Percentiles rank a stretch among this genome's conserved stretches.
phyloP scores from a whole-genome alignment of 2,797 vertebrate genomes.

The Chloroceryle inda region DNA sequence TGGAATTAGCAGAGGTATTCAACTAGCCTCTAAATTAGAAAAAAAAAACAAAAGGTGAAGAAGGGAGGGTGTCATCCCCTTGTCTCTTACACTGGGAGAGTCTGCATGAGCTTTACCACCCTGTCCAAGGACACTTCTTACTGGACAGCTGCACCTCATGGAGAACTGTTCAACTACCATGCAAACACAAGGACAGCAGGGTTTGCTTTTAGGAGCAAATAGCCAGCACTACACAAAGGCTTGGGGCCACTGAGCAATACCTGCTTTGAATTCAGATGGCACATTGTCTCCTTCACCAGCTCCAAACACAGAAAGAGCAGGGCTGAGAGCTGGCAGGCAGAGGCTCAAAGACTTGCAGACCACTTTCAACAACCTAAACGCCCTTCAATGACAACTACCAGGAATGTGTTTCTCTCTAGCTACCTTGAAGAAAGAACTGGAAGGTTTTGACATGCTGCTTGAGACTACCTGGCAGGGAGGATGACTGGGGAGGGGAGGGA shows the following conservation, averaged over 20 bases:
- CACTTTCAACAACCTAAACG: background rate
- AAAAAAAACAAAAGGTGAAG: background rate
- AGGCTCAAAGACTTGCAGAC: background rate
- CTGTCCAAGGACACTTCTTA: background rate
- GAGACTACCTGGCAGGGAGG: background rate
- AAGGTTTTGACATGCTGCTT: background rate
- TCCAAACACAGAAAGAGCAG: rapidly evolving
- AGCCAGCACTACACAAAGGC: background rate
- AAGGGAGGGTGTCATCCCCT: background rate
- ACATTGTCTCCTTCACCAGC: background rate
- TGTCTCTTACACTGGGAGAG: background rate
- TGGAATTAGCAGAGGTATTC: background rate
- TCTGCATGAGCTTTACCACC: background rate
- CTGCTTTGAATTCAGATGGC: background rate
- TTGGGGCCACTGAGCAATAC: background rate
- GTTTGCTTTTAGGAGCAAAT: background rate
- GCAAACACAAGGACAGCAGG: background rate
- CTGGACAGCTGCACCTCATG: background rate
- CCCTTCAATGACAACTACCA: background rate
- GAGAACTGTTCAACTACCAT: background rate
- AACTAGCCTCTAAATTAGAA: background rate
- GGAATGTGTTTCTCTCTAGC: background rate
- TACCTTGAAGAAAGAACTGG: background rate
- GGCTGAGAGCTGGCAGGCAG: background rate
- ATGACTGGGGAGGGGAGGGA: background rate